These are phyloP conservation scores for Chaetodon auriga DNA, from an alignment of 2,113 vertebrate species.

Conservation along the genomic window DNA sequence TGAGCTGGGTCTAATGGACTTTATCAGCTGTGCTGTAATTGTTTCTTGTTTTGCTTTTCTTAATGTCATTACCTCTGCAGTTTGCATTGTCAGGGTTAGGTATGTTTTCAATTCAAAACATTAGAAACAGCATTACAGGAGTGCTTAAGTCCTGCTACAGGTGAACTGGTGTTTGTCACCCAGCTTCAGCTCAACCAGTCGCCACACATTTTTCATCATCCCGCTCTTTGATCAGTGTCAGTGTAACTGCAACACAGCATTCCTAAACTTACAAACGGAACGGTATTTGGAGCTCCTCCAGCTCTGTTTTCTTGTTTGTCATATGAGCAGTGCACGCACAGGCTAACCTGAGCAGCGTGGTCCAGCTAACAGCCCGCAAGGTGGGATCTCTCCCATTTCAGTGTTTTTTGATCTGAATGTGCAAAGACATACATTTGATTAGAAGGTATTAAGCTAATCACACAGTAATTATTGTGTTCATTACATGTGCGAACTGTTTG, in stretches of 20 bases:
- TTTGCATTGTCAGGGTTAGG: neutral
- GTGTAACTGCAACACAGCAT: too few relatives aligned
- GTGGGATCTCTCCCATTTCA: too few relatives aligned
- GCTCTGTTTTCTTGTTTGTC: neutral
- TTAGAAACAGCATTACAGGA: neutral
- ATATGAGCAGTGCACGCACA: neutral
- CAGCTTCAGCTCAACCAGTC: too few relatives aligned
- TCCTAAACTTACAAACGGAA: too few relatives aligned
- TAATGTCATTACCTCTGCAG: constrained; percentile 4
- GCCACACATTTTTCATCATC: too few relatives aligned
- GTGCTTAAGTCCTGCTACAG: too few relatives aligned
- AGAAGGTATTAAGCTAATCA: neutral
- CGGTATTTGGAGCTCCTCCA: too few relatives aligned
- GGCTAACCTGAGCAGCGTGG: neutral
- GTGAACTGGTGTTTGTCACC: too few relatives aligned
- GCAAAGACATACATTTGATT: neutral
- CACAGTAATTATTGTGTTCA: neutral
- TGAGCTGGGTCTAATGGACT: constrained; percentile 18
- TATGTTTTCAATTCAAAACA: too few relatives aligned
- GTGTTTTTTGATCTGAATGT: too few relatives aligned
- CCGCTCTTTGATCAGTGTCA: too few relatives aligned
- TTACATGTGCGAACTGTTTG: too few relatives aligned
- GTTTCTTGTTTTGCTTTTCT: neutral
- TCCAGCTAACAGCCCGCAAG: neutral
- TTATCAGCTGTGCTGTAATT: neutral